These are phyloP conservation scores for Alsophila aescularia DNA, from an alignment of 2,888 invertebrate genomes.

Conservation along the genomic window DNA sequence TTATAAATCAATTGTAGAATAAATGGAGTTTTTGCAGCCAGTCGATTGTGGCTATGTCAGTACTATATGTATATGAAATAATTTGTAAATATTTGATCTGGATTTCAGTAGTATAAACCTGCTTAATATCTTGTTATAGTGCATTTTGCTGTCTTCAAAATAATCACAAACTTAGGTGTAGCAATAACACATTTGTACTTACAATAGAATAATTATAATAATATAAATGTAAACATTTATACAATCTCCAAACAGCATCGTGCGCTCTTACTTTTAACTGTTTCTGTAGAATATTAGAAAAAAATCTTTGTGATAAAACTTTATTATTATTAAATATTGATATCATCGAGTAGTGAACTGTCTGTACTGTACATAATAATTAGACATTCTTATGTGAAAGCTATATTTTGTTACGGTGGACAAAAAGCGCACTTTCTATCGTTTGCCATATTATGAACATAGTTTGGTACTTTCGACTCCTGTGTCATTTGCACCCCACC, in stretches of 20 bases:
- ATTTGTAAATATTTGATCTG: constrained; percentile 73
- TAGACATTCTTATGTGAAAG: constrained; percentile 67
- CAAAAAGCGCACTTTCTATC: constrained; percentile 64
- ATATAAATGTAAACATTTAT: not conserved
- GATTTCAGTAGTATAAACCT: constrained; percentile 58
- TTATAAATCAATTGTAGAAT: constrained; percentile 60
- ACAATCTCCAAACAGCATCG: constrained; percentile 43
- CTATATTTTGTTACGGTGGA: constrained; percentile 80
- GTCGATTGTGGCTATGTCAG: constrained; percentile 42
- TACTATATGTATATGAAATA: constrained; percentile 46
- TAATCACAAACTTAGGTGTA: constrained; percentile 20
- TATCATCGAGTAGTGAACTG: constrained; percentile 73
- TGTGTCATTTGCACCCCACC: constrained; percentile 58
- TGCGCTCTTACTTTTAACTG: constrained; percentile 57
- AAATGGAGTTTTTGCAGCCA: constrained; percentile 49
- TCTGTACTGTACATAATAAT: constrained; percentile 62
- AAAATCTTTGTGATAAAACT: constrained; percentile 78
- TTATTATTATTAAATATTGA: constrained; percentile 50
- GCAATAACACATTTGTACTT: not conserved
- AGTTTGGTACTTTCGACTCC: constrained; percentile 46
- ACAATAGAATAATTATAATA: not conserved
- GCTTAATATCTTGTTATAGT: constrained; percentile 60
- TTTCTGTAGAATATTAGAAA: constrained; percentile 70
- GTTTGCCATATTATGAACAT: constrained; percentile 66
- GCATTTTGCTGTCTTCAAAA: constrained; percentile 54